A percentile compares a stretch with the other conserved stretches of the same genome.
Conservation (phyloP, 2,113 vertebrate species). For the Chitala chitala region DNA sequence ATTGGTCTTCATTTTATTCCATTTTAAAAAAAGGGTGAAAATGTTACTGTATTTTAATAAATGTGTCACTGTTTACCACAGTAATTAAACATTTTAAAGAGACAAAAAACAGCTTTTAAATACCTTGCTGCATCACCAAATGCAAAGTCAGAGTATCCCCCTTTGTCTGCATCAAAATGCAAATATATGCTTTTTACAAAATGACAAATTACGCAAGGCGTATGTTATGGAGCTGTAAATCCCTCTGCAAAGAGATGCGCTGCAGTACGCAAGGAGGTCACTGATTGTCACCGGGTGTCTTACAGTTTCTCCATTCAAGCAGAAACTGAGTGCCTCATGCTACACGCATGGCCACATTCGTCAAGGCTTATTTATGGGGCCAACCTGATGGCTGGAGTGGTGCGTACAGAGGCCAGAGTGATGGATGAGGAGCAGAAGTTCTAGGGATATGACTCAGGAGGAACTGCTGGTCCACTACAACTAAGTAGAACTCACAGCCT, state of each 20-base stretch:
- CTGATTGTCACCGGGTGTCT: neutral
- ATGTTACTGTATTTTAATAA: constrained; percentile 13
- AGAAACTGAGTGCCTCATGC: neutral
- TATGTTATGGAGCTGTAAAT: neutral
- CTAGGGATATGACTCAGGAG: neutral
- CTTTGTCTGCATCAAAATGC: constrained; percentile 32
- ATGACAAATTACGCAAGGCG: neutral
- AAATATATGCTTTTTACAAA: constrained; percentile 35
- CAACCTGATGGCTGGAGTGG: neutral
- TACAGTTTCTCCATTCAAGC: neutral
- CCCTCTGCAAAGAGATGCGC: neutral
- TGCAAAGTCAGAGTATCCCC: neutral
- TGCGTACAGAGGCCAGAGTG: neutral
- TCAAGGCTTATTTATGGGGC: neutral
- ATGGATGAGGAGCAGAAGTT: neutral
- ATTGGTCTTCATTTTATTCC: neutral
- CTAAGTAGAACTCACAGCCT: neutral
- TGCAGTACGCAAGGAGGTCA: neutral
- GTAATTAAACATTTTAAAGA: neutral
- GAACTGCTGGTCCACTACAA: neutral
- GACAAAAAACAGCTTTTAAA: neutral
- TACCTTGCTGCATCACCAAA: neutral
- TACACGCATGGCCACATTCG: neutral
- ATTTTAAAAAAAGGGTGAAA: neutral
- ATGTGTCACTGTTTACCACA: neutral